Evolutionary conservation across 2,888 invertebrate species (phyloP).

Genomic region (Euphydryas editha): DNA sequence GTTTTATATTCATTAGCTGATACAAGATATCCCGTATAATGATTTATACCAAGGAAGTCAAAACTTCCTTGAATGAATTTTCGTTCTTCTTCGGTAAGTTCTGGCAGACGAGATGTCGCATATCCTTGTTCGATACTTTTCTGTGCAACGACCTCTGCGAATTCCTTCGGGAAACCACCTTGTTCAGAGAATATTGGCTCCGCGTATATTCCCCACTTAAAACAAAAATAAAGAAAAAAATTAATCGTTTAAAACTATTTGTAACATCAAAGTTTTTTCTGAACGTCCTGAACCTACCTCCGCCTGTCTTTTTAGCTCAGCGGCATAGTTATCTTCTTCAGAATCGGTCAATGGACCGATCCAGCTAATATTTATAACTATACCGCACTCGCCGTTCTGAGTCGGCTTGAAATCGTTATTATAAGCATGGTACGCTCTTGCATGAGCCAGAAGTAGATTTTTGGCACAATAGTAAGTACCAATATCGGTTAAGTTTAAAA

Average conservation of each 20-base stretch:
- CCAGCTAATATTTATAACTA: no score
- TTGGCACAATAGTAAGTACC: slow-evolving; percentile 68
- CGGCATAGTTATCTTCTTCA: slow-evolving; percentile 54
- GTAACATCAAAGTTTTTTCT: no score
- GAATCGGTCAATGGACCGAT: no score
- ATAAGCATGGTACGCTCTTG: slow-evolving; percentile 44
- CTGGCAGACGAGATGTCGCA: slow-evolving; percentile 64
- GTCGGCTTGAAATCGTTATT: no score
- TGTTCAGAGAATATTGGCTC: slow-evolving; percentile 43
- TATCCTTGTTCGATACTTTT: slow-evolving; percentile 44
- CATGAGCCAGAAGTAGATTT: slow-evolving; percentile 46
- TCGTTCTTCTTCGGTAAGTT: slow-evolving; percentile 64
- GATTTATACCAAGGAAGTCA: slow-evolving; percentile 81
- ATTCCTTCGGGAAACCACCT: slow-evolving; percentile 68
- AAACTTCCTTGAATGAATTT: slow-evolving; percentile 51
- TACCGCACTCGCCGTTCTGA: no score
- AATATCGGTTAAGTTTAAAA: slow-evolving; percentile 49
- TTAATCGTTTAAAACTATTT: no score
- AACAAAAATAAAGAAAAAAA: background rate
- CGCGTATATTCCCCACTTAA: slow-evolving; percentile 32
- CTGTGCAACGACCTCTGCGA: slow-evolving; percentile 60
- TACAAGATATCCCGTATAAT: slow-evolving; percentile 81
- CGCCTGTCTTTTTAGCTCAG: slow-evolving; percentile 73
- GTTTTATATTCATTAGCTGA: slow-evolving; percentile 52
- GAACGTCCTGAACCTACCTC: slow-evolving; percentile 47